A percentile compares a stretch with the other conserved stretches of the same genome.
These are phyloP conservation scores for Epinephelus moara DNA, from an alignment of 2,113 vertebrate species.

Conservation along the genomic window DNA sequence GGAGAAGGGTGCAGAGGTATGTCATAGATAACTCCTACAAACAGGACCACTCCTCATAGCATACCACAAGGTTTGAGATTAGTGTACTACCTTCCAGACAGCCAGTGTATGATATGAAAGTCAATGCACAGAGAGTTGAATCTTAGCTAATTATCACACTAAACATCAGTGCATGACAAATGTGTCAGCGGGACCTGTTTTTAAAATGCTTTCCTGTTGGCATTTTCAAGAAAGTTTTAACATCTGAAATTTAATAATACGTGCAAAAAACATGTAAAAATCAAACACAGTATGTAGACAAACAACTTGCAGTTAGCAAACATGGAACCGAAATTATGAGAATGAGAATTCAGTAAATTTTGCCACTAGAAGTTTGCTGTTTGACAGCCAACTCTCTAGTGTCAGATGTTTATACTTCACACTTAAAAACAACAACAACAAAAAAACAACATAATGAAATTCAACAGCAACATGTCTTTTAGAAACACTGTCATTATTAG, in stretches of 20 bases:
- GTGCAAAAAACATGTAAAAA: neutral
- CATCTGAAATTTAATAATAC: neutral
- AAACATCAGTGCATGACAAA: neutral
- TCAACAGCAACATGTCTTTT: neutral
- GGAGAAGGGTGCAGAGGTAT: conserved; percentile 96
- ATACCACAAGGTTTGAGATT: neutral
- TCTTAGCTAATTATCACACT: neutral
- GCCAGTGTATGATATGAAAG: neutral
- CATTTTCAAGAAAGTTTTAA: neutral
- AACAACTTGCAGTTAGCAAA: neutral
- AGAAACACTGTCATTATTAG: neutral
- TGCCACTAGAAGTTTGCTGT: neutral
- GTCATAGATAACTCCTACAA: neutral
- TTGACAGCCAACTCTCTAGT: neutral
- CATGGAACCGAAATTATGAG: neutral
- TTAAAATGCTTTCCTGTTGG: neutral
- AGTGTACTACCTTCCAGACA: neutral
- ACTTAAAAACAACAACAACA: too few species aligned
- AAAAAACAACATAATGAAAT: neutral
- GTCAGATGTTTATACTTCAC: too few species aligned
- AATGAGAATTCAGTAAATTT: neutral
- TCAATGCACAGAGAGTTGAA: neutral
- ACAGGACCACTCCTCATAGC: neutral
- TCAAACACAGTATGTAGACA: neutral
- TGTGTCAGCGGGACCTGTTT: neutral